phyloP scores from a whole-genome alignment of 2,797 vertebrate species.

The Lemur catta region DNA sequence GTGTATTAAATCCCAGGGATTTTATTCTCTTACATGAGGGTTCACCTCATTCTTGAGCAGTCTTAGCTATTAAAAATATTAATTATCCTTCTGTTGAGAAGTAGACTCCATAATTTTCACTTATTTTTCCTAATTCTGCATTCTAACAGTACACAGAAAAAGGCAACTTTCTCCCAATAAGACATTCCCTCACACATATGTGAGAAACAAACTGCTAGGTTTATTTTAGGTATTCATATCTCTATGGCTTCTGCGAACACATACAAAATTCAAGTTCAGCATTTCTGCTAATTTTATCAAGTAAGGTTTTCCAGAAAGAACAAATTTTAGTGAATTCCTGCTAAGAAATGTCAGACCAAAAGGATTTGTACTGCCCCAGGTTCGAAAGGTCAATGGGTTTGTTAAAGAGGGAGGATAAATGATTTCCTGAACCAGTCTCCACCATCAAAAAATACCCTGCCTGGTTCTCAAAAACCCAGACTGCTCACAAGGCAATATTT shows the following conservation, averaged over 20 bases:
- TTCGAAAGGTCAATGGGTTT: slow-evolving; percentile 61
- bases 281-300: slow-evolving; percentile 40
- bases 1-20: neutral
- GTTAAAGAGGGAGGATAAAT: neutral
- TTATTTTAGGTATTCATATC: neutral
- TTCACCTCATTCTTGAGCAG: neutral
- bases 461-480: slow-evolving; percentile 10
- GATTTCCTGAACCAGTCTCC: slow-evolving; percentile 24
- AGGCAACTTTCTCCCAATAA: neutral
- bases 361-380: slow-evolving; percentile 26
- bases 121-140: neutral
- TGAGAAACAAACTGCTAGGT: slow-evolving; percentile 18
- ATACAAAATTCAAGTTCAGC: slow-evolving; percentile 34
- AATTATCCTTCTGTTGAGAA: neutral
- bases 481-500: slow-evolving; percentile 48
- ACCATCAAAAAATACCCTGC: neutral
- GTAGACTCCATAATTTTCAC: neutral
- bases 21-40: neutral
- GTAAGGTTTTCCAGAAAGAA: slow-evolving; percentile 47
- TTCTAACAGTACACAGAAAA: neutral
- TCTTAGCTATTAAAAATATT: neutral
- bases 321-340: slow-evolving; percentile 37
- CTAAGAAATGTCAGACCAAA: slow-evolving; percentile 58
- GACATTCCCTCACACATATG: neutral
- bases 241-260: neutral